Conservation (phyloP, 2,888 invertebrate species). For the Hyposoter didymator region DNA sequence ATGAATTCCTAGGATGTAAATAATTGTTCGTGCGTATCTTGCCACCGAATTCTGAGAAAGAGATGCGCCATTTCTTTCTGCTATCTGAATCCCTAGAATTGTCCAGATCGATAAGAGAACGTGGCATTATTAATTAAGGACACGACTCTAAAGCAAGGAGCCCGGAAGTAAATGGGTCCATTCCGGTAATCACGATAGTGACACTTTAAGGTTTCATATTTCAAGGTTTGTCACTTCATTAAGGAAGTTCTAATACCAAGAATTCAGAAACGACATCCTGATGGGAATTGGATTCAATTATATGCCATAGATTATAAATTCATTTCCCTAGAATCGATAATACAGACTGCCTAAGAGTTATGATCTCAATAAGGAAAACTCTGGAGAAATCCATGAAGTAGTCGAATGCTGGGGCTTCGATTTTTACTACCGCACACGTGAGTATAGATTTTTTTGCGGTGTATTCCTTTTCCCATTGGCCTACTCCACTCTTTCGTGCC, state of each 20-base stretch:
- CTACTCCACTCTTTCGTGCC: slow-evolving; percentile 41
- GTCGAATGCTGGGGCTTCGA: neutral
- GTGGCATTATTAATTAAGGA: slow-evolving; percentile 6
- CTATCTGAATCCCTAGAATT: neutral
- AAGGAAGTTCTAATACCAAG: neutral
- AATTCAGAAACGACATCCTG: neutral
- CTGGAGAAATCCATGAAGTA: neutral
- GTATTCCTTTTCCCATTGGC: slow-evolving; percentile 34
- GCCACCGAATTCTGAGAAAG: neutral
- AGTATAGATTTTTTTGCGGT: slow-evolving; percentile 12
- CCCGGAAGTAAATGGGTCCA: neutral
- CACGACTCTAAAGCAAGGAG: neutral
- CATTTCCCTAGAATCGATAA: neutral
- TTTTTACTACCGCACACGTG: neutral
- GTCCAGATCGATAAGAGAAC: neutral
- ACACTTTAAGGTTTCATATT: neutral
- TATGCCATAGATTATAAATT: neutral
- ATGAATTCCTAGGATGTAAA: neutral
- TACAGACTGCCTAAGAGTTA: neutral
- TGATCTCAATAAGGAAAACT: neutral
- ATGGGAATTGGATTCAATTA: neutral
- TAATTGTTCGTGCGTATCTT: neutral
- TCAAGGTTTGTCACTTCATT: neutral
- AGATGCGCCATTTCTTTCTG: neutral
- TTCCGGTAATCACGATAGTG: neutral